These are phyloP conservation scores for Zosterops hypoxanthus DNA, from an alignment of 2,113 vertebrate genomes.

Conservation along the genomic window DNA sequence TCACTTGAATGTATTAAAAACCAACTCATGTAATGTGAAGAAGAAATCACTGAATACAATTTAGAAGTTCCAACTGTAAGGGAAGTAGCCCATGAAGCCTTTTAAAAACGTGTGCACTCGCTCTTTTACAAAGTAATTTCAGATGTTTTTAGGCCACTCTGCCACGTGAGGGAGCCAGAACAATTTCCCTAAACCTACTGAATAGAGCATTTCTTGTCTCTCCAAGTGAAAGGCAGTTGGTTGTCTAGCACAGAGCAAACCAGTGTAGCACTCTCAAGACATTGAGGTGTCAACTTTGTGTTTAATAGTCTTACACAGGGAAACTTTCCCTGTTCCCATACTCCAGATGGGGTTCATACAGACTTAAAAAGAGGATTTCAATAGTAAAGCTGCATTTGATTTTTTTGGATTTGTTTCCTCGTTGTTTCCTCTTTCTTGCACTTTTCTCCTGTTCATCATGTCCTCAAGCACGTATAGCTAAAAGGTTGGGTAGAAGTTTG, in stretches of 20 bases:
- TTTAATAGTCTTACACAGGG: neutral
- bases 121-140: neutral
- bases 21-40: fast-evolving
- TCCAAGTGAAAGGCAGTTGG: neutral
- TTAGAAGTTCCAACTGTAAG: neutral
- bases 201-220: neutral
- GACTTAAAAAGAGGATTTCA: neutral
- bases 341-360: neutral
- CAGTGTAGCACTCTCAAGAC: fast-evolving
- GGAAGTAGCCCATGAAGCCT: neutral
- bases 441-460: neutral
- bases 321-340: neutral
- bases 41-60: neutral
- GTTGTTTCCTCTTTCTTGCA: neutral
- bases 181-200: neutral
- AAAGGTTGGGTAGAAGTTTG: neutral
- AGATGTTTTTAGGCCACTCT: neutral
- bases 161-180: conserved; percentile 24
- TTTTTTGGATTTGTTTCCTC: neutral
- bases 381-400: neutral
- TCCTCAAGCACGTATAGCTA: neutral
- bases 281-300: neutral
- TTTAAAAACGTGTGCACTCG: fast-evolving
- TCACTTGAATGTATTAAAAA: neutral
- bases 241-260: neutral